Evolutionary conservation across 2,888 invertebrate genomes (phyloP), one percentile per base, ranked within the genome.

Genomic region (Micropterix aruncella): DNA sequence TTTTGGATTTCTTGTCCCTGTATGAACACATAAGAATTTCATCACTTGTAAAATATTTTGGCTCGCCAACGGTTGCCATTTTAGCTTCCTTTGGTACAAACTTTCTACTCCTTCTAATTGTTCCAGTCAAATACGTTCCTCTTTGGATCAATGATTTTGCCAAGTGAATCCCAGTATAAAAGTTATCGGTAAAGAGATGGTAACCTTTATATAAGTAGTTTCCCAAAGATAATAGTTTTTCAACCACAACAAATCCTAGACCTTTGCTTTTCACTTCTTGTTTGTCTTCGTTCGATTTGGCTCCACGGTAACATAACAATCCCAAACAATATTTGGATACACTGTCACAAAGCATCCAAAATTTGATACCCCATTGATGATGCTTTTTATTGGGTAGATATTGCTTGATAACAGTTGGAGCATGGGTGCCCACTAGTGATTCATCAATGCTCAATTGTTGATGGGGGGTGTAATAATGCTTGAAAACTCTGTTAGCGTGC

Each of bases 301-400:
- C 51, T 41, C 50, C 49, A 41, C 42, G 40, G 40, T 51, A 49
- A 19, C 49, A 50, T 41, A 44, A 52, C 44, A 52, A 51, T 37
- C 45, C 44, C 41, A 52, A 41, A 43, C 48, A 52, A 41, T 52
- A 54, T 16, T 52, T 47, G 3, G 41, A 19, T 12, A 52, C 38
- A 5, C 50, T 46, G 50, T 52, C 51, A 38, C 44, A 42, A 12
- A 52, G 37, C 52, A 52, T 53, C 51, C 50, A 53, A 47, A 53
- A 53, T 44, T 51, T 50, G 18, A 49, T 49, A 15, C 49, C 38
- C 38, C 38, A 38, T 15, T 38, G 7, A 40, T 53, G 52, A 18
- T 52, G 52, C 41, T 53, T 52, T 42, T 54, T 52, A 46, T 51
- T 54, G 37, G 52, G 51, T 12, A 53, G 16, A 46, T 53, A 52